These are phyloP conservation scores for Gouania willdenowi DNA, from an alignment of 2,797 vertebrate genomes.

Conservation along the genomic window DNA sequence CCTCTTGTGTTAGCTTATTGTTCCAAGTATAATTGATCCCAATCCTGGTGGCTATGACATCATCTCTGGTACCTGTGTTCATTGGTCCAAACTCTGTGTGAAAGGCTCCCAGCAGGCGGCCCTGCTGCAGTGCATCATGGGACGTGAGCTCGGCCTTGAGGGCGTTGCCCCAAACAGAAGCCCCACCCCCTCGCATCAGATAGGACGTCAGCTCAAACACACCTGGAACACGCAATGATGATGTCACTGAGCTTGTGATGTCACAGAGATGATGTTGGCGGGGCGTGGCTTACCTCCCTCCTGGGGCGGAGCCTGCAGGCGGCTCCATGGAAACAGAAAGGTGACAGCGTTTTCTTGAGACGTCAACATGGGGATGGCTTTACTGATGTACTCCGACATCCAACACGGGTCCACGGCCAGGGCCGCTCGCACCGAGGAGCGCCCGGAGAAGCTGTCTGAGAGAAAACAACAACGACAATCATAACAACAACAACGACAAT, in stretches of 20 bases:
- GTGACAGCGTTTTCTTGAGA: slow-evolving; percentile 84
- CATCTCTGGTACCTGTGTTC: slow-evolving; percentile 78
- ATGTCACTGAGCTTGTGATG: neutral
- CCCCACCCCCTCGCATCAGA: slow-evolving; percentile 88
- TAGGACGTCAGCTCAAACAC: slow-evolving; percentile 86
- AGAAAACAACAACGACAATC: too few relatives aligned
- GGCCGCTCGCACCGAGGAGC: slow-evolving; percentile 77
- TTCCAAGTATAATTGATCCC: too few relatives aligned
- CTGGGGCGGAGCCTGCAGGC: slow-evolving; percentile 74
- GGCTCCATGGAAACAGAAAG: slow-evolving; percentile 89
- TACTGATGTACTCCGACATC: slow-evolving; percentile 81
- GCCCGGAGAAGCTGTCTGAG: slow-evolving; percentile 86
- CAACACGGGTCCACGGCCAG: slow-evolving; percentile 82
- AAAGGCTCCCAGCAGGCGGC: slow-evolving; percentile 83
- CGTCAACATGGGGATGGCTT: slow-evolving; percentile 75
- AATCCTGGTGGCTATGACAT: too few relatives aligned
- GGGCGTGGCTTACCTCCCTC: slow-evolving; percentile 73
- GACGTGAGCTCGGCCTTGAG: slow-evolving; percentile 77
- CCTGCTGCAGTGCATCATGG: slow-evolving; percentile 79
- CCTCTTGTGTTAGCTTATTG: too few relatives aligned
- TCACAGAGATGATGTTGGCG: neutral
- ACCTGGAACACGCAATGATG: slow-evolving; percentile 66
- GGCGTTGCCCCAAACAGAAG: slow-evolving; percentile 80
- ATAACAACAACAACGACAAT: too few relatives aligned
- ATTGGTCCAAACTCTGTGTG: slow-evolving; percentile 83